These are phyloP conservation scores for Ceyx erithaca DNA, from an alignment of 2,797 vertebrate species.

Conservation along the genomic window DNA sequence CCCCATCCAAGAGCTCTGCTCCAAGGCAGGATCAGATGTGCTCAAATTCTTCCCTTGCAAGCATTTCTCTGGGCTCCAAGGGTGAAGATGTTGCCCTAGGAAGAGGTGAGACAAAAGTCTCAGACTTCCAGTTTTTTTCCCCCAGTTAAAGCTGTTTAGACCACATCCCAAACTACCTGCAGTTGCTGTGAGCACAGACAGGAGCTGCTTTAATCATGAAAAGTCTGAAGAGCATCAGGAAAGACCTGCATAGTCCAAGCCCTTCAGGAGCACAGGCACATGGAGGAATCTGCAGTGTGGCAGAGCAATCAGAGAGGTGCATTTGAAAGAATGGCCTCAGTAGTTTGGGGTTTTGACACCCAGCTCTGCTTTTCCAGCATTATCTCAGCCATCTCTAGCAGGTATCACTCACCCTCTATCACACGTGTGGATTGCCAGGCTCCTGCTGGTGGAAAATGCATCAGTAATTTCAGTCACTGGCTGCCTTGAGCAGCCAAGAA, in stretches of 20 bases:
- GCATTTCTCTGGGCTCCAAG: neutral
- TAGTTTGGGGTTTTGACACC: neutral
- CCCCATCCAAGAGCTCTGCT: neutral
- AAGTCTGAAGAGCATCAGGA: neutral
- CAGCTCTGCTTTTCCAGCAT: neutral
- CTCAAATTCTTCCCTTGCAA: neutral
- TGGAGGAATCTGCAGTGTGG: accelerated
- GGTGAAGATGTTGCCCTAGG: neutral
- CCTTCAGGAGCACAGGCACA: neutral
- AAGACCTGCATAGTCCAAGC: neutral
- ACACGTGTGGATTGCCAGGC: neutral
- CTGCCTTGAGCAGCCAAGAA: neutral
- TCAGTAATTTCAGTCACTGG: neutral
- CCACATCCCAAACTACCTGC: neutral
- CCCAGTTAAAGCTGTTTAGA: neutral
- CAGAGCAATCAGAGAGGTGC: neutral
- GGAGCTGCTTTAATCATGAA: neutral
- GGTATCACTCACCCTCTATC: neutral
- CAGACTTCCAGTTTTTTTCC: neutral
- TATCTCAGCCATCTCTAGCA: neutral
- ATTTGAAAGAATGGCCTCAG: neutral
- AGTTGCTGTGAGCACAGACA: neutral
- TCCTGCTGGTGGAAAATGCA: neutral
- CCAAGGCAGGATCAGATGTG: neutral
- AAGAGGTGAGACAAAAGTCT: constrained; percentile 21